Evolutionary conservation across 2,113 vertebrate genomes (phyloP).

Genomic region (Catharus fuscescens): DNA sequence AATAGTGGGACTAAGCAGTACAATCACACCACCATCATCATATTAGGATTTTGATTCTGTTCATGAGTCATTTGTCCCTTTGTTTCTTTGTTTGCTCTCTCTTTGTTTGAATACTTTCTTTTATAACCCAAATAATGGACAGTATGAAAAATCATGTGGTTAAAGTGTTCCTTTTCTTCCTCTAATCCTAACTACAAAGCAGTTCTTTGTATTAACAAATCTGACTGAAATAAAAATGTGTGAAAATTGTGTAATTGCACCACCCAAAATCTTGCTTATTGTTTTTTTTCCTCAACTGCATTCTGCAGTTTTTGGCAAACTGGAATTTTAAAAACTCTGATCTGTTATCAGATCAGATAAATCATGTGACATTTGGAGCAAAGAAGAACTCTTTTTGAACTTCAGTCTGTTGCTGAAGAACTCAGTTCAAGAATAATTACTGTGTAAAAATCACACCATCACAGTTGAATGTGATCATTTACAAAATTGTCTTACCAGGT

Average conservation of each 20-base stretch:
- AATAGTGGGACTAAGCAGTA: not conserved
- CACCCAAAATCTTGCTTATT: not conserved
- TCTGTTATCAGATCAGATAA: not conserved
- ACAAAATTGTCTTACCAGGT: not conserved
- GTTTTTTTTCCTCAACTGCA: not conserved
- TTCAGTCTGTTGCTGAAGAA: not conserved
- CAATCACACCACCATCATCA: not conserved
- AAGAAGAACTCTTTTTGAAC: constrained; percentile 3
- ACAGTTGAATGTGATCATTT: not conserved
- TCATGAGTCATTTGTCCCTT: not conserved
- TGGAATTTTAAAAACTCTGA: not conserved
- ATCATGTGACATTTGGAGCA: not conserved
- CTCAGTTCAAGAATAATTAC: not conserved
- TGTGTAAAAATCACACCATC: not conserved
- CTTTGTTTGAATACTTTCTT: not conserved
- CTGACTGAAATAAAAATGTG: not conserved
- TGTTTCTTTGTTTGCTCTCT: not conserved
- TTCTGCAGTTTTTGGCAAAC: not conserved
- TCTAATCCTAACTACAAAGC: not conserved
- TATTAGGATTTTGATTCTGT: not conserved
- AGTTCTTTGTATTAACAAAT: not conserved
- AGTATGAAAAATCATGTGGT: not conserved
- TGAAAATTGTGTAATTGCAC: not conserved
- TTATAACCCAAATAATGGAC: not conserved
- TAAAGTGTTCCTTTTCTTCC: not conserved